A percentile compares a stretch with the other conserved stretches of the same genome.
phyloP scores from a whole-genome alignment of 2,888 invertebrate genomes.

The Parnassius apollo region DNA sequence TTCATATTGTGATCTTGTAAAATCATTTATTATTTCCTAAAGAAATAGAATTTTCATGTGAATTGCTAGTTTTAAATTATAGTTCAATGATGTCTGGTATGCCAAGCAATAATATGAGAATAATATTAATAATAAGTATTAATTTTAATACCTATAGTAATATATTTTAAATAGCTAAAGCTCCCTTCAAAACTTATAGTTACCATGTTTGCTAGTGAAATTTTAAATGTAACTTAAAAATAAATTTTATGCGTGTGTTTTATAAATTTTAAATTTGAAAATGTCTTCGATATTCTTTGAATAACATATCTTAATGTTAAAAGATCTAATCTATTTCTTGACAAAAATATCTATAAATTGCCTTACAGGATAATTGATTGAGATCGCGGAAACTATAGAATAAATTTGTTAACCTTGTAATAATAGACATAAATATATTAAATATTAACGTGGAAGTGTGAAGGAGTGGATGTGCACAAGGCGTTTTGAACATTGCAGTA shows the following conservation, averaged over 20 bases:
- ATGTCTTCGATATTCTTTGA: background rate
- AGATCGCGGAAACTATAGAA: no score
- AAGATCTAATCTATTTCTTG: background rate
- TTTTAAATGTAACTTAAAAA: background rate
- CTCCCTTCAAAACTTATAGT: slow-evolving; percentile 8
- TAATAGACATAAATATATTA: no score
- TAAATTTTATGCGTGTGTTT: background rate
- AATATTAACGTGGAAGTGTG: no score
- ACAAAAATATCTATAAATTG: background rate
- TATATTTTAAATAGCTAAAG: background rate
- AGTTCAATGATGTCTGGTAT: background rate
- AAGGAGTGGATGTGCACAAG: no score
- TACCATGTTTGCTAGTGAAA: slow-evolving; percentile 21
- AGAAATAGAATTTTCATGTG: background rate
- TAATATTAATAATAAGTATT: background rate
- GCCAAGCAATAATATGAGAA: slow-evolving; percentile 14
- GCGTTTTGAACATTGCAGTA: no score
- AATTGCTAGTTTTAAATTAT: background rate
- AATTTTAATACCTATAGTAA: background rate
- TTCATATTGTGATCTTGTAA: no score
- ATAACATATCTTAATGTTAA: background rate
- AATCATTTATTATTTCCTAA: no score
- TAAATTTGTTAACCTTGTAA: no score
- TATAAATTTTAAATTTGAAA: background rate
- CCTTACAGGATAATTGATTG: no score